phyloP scores from a whole-genome alignment of 1,140 invertebrate genomes.

The Chironomus striatipennis region DNA sequence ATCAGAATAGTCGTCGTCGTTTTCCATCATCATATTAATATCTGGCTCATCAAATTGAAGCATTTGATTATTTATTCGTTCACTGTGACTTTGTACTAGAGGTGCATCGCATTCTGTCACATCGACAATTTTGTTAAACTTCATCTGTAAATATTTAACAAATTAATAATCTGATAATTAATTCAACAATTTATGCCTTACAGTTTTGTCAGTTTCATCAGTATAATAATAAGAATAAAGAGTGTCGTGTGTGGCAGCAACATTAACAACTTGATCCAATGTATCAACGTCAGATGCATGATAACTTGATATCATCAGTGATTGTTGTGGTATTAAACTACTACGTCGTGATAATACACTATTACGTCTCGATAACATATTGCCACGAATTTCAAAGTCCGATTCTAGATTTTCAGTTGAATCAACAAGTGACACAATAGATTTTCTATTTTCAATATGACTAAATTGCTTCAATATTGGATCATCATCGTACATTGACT shows the following conservation, averaged over 20 bases:
- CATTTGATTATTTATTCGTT: not conserved
- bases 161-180: not conserved
- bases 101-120: slow-evolving; percentile 56
- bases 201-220: slow-evolving; percentile 69
- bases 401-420: not conserved
- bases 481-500: not conserved
- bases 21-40: not conserved
- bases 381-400: not conserved
- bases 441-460: slow-evolving; percentile 24
- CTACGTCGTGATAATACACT: not conserved
- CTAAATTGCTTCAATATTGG: not conserved
- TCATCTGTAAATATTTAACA: slow-evolving; percentile 44
- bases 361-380: not conserved
- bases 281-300: slow-evolving; percentile 54
- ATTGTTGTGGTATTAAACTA: not conserved
- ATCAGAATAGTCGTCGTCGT: slow-evolving; percentile 1
- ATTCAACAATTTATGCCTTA: slow-evolving; percentile 29
- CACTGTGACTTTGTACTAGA: not conserved
- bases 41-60: not conserved
- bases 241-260: slow-evolving; percentile 75
- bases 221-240: slow-evolving; percentile 85
- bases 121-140: slow-evolving; percentile 81
- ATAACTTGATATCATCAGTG: not conserved
- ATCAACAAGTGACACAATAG: not conserved
- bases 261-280: slow-evolving; percentile 77